Base-by-base conservation (phyloP, 1,140 invertebrate species). In the Nomia melanderi region DNA sequence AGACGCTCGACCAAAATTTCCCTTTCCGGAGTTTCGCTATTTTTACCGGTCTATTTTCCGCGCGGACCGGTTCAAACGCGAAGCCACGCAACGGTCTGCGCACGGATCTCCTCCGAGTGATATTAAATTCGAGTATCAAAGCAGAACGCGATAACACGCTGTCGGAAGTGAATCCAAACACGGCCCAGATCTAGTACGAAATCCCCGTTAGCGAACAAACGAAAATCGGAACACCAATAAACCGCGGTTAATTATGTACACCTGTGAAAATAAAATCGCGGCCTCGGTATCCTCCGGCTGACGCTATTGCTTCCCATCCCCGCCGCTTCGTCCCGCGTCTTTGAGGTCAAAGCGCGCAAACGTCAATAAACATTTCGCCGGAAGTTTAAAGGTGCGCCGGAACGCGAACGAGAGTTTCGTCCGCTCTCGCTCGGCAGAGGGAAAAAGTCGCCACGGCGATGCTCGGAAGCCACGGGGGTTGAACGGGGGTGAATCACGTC, bases 401-500 rank as follows among this genome's bases (percentile, higher is more conserved):
- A 73, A 57, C 57, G 36, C 65, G n/a, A 36, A 59, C 59, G 63
- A 4, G 54, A 14, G 4, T 41, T 56, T 57, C 62, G 47, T 66
- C 0, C 11, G 29, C 14, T 44, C 41, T 4, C 14, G 7, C 8
- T 3, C 2, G 25, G 33, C 20, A 36, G 17, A 54, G 14, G 31
- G 20, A 54, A 29, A n/a, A 12, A 14, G 14, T 0, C 11, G 11
- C 14, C 17, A 12, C 14, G 29, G 33, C n/a, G 33, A 31, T 8
- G n/a, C 31, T 23, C 6, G 12, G 20, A 25, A 79, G 56, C 53
- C 17, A 57, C 11, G 44, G 17, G 57, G 53, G 59, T 33, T 72
- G 71, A 66, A 83, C 47, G 62, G 57, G 44, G 62, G 66, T 85
- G 88, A 90, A 84, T 90, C 88, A 89, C 39, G 62, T 29, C 66